Evolutionary conservation across 2,888 invertebrate genomes (phyloP).

Genomic region (Seira musarum): DNA sequence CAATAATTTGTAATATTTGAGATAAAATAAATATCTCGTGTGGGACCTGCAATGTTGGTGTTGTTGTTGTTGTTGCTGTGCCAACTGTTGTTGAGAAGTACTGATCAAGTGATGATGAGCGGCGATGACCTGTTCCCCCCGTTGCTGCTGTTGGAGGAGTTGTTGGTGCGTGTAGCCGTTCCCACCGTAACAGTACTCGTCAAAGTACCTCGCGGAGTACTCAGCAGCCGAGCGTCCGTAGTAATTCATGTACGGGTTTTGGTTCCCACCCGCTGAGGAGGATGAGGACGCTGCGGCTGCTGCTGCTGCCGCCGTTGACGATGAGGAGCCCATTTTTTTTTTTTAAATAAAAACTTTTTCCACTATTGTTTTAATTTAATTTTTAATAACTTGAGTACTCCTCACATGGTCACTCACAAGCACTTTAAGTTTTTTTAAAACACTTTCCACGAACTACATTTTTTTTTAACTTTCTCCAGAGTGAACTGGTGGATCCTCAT

Average conservation of each 20-base stretch:
- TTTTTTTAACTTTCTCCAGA: too few species aligned
- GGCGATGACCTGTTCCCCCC: background rate
- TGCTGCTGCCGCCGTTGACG: constrained; percentile 39
- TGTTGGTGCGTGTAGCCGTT: too few species aligned
- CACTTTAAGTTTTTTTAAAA: too few species aligned
- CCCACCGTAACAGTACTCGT: constrained; percentile 9
- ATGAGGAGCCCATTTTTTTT: constrained; percentile 47
- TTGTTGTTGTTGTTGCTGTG: constrained; percentile 2
- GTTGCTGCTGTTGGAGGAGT: background rate
- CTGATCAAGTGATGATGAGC: background rate
- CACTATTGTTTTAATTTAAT: too few species aligned
- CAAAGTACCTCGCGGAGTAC: background rate
- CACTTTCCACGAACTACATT: too few species aligned
- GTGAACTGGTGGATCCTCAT: too few species aligned
- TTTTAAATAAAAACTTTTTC: too few species aligned
- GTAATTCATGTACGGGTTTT: constrained; percentile 19
- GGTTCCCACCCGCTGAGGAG: background rate
- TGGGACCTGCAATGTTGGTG: constrained; percentile 18
- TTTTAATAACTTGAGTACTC: too few species aligned
- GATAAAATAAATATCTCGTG: background rate
- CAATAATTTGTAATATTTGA: too few species aligned
- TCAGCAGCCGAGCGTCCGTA: background rate
- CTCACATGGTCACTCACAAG: too few species aligned
- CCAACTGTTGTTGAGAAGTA: background rate
- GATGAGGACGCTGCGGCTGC: constrained; percentile 9